Evolutionary conservation across 2,113 vertebrate species (phyloP).

Genomic region (Peromyscus leucopus): DNA sequence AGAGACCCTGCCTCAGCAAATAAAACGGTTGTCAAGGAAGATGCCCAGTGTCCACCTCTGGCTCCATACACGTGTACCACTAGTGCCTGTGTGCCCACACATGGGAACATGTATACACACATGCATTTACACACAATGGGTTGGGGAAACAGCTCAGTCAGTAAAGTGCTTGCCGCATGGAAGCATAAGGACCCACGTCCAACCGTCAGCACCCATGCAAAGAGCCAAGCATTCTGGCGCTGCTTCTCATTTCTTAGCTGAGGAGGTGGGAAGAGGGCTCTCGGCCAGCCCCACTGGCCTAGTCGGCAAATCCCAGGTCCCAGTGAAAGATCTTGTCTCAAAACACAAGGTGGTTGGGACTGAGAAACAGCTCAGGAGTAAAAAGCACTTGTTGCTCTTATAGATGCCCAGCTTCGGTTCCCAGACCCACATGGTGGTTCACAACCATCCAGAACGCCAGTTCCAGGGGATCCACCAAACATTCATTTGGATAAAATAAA

Average conservation of each 20-base stretch:
- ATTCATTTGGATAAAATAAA: neutral
- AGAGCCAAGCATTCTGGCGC: neutral
- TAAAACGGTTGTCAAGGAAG: neutral
- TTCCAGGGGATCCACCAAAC: no score
- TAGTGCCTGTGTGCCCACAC: neutral
- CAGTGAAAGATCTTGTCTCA: neutral
- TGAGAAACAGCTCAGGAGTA: neutral
- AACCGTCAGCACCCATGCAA: neutral
- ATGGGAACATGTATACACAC: neutral
- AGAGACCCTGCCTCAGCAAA: neutral
- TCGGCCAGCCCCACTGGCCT: neutral
- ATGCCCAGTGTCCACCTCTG: neutral
- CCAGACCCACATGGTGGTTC: neutral
- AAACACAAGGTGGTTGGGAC: neutral
- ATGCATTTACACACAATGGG: neutral
- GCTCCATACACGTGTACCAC: neutral
- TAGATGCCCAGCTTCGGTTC: neutral
- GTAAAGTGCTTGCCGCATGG: neutral
- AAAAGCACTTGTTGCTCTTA: neutral
- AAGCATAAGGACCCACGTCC: neutral
- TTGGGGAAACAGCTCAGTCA: neutral
- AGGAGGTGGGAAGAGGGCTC: neutral
- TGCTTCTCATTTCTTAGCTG: neutral
- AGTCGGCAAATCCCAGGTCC: neutral
- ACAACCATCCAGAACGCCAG: neutral